These are phyloP conservation scores for Clamator glandarius DNA, from an alignment of 2,797 vertebrate genomes.

Conservation along the genomic window DNA sequence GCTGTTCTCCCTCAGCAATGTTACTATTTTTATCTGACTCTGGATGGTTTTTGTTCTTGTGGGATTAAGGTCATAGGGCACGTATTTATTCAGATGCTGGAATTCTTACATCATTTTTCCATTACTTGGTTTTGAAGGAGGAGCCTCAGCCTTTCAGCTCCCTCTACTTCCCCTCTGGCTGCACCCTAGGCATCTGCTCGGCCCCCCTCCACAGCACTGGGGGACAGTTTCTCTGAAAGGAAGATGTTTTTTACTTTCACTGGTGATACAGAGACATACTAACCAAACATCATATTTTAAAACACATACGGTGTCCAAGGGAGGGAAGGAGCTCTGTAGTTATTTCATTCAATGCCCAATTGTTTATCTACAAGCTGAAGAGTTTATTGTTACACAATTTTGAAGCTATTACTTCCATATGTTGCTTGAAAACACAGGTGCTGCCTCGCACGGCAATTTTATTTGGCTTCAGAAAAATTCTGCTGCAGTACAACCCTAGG, in stretches of 20 bases:
- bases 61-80: slow-evolving; percentile 85
- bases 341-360: not conserved
- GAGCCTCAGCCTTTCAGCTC: slow-evolving; percentile 69
- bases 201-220: not conserved
- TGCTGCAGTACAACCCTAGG: not conserved
- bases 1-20: slow-evolving; percentile 46
- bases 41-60: slow-evolving; percentile 75
- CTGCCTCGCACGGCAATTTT: not conserved
- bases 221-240: slow-evolving; percentile 25
- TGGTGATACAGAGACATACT: not conserved
- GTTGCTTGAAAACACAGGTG: not conserved
- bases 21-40: slow-evolving; percentile 83
- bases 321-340: not conserved
- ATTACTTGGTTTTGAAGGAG: slow-evolving; percentile 83
- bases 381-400: not conserved
- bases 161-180: not conserved
- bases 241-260: not conserved
- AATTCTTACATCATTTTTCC: slow-evolving; percentile 90
- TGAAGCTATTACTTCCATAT: not conserved
- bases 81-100: slow-evolving; percentile 84
- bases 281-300: not conserved
- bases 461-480: not conserved
- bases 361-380: not conserved
- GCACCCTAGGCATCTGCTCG: not conserved
- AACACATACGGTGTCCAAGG: not conserved